Conservation (phyloP, 2,797 vertebrate species). For the Brachyrhaphis roseni region DNA sequence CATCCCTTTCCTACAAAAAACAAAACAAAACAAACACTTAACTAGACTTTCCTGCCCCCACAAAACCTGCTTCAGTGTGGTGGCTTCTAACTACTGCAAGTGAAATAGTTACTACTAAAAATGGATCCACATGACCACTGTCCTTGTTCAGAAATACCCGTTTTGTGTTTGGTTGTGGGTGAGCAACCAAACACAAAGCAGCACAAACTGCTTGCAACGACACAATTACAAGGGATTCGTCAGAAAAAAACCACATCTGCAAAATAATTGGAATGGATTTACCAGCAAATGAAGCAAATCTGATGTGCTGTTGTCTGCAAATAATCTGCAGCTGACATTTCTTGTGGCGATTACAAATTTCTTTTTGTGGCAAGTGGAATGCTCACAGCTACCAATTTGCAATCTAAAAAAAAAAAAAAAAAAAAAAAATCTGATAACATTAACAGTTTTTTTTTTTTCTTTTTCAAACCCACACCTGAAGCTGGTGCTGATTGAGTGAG, state of each 20-base stretch:
- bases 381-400: constrained; percentile 10
- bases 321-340: not conserved
- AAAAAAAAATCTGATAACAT: constrained; percentile 6
- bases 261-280: not conserved
- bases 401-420: not conserved
- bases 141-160: not conserved
- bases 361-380: not conserved
- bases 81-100: not conserved
- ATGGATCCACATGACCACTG: not conserved
- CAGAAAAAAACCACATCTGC: not conserved
- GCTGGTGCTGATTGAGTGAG: constrained; percentile 5
- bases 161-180: not conserved
- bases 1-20: not conserved
- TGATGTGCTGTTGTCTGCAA: not conserved
- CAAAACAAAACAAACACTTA: not conserved
- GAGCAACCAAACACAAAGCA: not conserved
- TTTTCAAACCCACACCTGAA: constrained; percentile 12
- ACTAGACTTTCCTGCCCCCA: not conserved
- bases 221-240: not conserved
- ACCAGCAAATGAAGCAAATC: not conserved
- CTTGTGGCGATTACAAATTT: not conserved
- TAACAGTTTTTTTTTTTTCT: not conserved
- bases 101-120: not conserved
- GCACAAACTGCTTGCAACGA: not conserved
- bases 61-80: not conserved